phyloP scores from a whole-genome alignment of 2,888 invertebrate genomes.

The Cantharis flavilabris region DNA sequence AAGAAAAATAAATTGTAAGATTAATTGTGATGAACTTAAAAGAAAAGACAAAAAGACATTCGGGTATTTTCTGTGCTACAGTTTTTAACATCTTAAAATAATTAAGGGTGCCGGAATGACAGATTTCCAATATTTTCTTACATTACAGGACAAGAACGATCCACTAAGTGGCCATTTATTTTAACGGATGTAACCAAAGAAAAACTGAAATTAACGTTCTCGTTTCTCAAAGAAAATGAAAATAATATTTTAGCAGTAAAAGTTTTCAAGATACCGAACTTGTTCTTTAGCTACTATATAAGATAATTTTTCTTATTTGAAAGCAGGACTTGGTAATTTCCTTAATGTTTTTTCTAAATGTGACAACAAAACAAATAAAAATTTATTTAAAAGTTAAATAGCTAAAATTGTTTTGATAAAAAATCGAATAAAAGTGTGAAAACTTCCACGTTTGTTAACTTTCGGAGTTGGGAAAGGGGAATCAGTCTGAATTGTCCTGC shows the following conservation, averaged over 20 bases:
- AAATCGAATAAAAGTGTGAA: conserved; percentile 2
- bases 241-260: conserved; percentile 22
- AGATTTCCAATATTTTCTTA: conserved; percentile 25
- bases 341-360: conserved; percentile 6
- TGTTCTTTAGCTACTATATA: not conserved
- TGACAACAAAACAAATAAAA: conserved; percentile 9
- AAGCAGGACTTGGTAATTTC: conserved; percentile 8
- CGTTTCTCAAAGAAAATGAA: conserved; percentile 19
- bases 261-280: conserved; percentile 1
- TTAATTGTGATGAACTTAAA: conserved; percentile 20
- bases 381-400: not conserved
- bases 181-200: conserved; percentile 17
- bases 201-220: conserved; percentile 24
- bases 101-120: conserved; percentile 21
- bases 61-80: conserved; percentile 14
- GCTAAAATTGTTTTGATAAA: conserved; percentile 2
- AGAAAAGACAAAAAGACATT: conserved; percentile 14
- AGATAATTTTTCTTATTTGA: conserved; percentile 5
- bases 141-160: conserved; percentile 20
- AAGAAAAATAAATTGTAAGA: conserved; percentile 8
- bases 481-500: not conserved
- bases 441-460: conserved; percentile 2
- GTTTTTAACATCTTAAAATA: conserved; percentile 20
- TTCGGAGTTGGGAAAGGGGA: not conserved
- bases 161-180: conserved; percentile 26